These are phyloP conservation scores for Eucriotettix oculatus DNA, from an alignment of 2,888 invertebrate genomes.

Conservation along the genomic window DNA sequence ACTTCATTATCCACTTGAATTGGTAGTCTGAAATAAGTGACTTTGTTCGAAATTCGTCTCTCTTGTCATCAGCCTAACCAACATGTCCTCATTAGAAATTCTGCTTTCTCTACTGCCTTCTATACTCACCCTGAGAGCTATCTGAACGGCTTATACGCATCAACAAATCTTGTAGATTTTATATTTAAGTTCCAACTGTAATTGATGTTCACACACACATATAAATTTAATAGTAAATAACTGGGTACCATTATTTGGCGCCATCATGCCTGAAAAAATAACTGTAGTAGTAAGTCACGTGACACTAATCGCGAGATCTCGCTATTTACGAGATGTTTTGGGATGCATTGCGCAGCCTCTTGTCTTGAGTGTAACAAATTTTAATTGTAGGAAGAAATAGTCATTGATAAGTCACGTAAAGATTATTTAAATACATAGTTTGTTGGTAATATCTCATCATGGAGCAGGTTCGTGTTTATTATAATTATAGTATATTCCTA, in stretches of 20 bases:
- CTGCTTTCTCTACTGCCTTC: slow-evolving; percentile 22
- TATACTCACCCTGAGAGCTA: slow-evolving; percentile 21
- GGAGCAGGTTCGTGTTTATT: no score
- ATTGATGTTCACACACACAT: slow-evolving; percentile 13
- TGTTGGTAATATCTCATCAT: no score
- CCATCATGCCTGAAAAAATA: slow-evolving; percentile 38
- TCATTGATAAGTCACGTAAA: no score
- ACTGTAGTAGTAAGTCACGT: slow-evolving; percentile 32
- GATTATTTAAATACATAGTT: no score
- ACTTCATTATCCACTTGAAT: slow-evolving; percentile 15
- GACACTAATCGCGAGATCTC: slow-evolving; percentile 26
- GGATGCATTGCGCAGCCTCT: slow-evolving; percentile 5
- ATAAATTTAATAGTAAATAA: slow-evolving; percentile 27
- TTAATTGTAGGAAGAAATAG: background rate
- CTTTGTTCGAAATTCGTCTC: slow-evolving; percentile 14
- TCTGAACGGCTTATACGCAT: slow-evolving; percentile 10
- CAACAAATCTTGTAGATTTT: slow-evolving; percentile 14
- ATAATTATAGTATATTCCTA: no score
- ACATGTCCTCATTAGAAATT: slow-evolving; percentile 37
- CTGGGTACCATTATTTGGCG: slow-evolving; percentile 34
- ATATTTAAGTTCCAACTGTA: slow-evolving; percentile 13
- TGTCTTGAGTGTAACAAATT: background rate
- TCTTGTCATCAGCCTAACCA: slow-evolving; percentile 31
- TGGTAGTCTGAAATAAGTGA: slow-evolving; percentile 1
- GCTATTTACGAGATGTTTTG: slow-evolving; percentile 14